Evolutionary conservation across 2,888 invertebrate species (phyloP), one percentile per base, ranked within the genome.

Genomic region (Trissolcus brochymenae): DNA sequence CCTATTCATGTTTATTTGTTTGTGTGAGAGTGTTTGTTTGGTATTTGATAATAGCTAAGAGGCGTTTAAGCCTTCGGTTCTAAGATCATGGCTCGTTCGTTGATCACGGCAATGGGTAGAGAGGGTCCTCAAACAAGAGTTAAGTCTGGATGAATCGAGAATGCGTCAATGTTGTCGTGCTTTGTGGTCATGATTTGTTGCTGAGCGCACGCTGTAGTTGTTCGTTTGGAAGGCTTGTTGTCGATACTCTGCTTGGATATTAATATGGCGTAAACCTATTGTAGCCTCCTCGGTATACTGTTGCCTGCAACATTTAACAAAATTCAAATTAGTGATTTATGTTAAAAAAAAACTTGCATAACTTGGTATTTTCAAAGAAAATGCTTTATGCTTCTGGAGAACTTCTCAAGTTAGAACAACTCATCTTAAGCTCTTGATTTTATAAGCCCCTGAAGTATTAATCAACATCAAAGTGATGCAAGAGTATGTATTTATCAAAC

Each of bases 231-330:
- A 84, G 82, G 82, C 82, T 83, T 80, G 82, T 79, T 83, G 81
- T 81, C 81, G 81, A 56, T 80, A 57, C 41, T 54, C 67, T 54
- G 53, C 65, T 79, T 51, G 68, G 21, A 51, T 83, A 90, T 93
- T 92, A 97, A 91, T 97, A 97, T 87, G 97, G 97, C 90, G 97
- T 94, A 91, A 97, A 97, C 91, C 97, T 94, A 92, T 96, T 97
- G 93, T 96, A 97, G 85, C 96, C 95, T 90, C 96, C 95, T 91
- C 97, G 94, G 91, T 97, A 97, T 86, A 97, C 95, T 83, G 96
- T 95, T 88, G 96, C 95, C 96, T 96, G 92, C 49, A 92, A 91
- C 35, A 62, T 72, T 40, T 13, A 29, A 41, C 14, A 65, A 53
- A 17, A 19, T 35, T 11, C 7, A 29, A 49, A 25, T 59, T 59